Evolutionary conservation across 2,113 vertebrate species (phyloP), one percentile per base, ranked within the genome.

Genomic region (Hiodon alosoides): DNA sequence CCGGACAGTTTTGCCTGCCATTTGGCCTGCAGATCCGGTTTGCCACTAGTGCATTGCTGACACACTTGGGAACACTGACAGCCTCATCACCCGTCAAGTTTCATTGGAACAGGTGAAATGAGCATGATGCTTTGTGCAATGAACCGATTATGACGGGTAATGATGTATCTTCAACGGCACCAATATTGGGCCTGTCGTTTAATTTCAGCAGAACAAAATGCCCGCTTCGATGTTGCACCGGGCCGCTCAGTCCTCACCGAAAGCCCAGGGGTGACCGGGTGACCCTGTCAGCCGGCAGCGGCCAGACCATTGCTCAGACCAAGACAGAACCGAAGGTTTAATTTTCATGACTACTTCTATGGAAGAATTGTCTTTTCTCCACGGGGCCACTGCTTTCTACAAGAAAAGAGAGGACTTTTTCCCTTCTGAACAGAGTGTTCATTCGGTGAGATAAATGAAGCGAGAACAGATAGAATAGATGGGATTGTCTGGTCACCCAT

Each of bases 401-500:
- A 5, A 73, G 59, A 73, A 54, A 73, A 54, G 50, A 11, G 4
- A n/a, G 48, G 51, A 31, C 62, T 7, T 3, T 61, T 64, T 9
- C 58, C 47, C 48, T 31, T n/a, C 5, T 17, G 60, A n/a, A 11
- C 64, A 65, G 71, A 62, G 47, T 2, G 3, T 69, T 69, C 77
- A 61, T 67, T 16, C 31, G 55, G 46, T 68, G 53, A 58, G 58
- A 17, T 58, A 11, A 59, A 55, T 46, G 60, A 71, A 51, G 14
- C 64, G 67, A 14, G 52, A 66, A 10, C 52, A 71, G 31, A 47
- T 57, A 78, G 79, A 83, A 86, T 67, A 52, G 82, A 85, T 76
- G 70, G 77, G 76, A 72, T 79, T 75, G 74, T 83, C 74, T 77
- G 73, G 77, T 76, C 81, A 81, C 75, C 55, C 77, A 52, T 76